Base-by-base conservation (phyloP, 2,888 invertebrate species). In the Rhimphoctona megacephalus region DNA sequence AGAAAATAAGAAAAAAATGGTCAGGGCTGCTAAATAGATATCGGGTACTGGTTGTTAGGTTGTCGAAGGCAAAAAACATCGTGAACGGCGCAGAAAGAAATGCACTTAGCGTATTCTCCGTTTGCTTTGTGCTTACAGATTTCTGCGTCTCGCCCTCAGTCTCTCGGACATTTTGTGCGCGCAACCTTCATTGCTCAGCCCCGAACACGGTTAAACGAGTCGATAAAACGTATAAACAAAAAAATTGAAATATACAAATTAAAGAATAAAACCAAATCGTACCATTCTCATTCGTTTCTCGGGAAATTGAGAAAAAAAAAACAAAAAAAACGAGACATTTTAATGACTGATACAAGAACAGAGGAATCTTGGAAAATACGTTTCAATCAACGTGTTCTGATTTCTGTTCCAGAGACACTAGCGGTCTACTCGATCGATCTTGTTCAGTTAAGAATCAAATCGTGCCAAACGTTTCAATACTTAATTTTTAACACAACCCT, bases 51-150 rank as follows among this genome's bases (percentile, higher is more conserved):
- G 89, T 92, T 90, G 79, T 87, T 93, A 94, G 93, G 93, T 93
- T 93, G 92, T 90, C 90, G 89, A 92, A 93, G 93, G 93, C 93
- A 94, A 93, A 92, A 89, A 90, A 89, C 90, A 90, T 91, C 90
- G 83, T 86, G 90, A 90, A 89, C 91, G 92, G 92, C 93, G 93
- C 94, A 93, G 92, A 92, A 90, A 90, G 67, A 93, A 92, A 91
- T 92, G 92, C 94, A 94, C 93, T 94, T 92, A 94, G 93, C 93
- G 93, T 94, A 90, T 94, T 93, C 93, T 94, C 92, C 92, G 94
- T 80, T 94, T 94, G 94, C 94, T 94, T 94, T 94, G 94, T 94
- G 94, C 94, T 94, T 94, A 92, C 94, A 94, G 94, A 94, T 94
- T 92, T 94, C 93, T 94, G 93, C 93, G 94, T 94, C 93, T 92